Conservation (phyloP, 2,113 vertebrate genomes). For the Pitta sordida region DNA sequence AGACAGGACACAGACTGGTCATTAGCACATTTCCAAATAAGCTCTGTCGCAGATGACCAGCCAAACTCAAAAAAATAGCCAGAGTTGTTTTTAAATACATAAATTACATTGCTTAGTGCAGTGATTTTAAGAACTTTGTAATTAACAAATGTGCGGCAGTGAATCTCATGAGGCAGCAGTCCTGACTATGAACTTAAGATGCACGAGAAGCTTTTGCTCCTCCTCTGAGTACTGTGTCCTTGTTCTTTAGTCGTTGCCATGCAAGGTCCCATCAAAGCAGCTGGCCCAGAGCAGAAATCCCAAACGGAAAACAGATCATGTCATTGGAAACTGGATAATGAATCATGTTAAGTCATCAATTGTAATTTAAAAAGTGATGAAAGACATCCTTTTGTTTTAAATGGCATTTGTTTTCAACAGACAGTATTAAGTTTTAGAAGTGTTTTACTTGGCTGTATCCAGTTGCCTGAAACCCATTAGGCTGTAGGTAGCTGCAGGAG, state of each 20-base stretch:
- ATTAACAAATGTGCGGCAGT: background rate
- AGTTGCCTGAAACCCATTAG: background rate
- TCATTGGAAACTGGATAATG: background rate
- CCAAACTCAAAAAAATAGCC: background rate
- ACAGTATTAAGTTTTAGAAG: background rate
- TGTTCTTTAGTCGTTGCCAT: background rate
- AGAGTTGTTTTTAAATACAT: background rate
- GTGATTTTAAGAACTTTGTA: background rate
- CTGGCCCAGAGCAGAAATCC: background rate
- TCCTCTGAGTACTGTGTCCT: background rate
- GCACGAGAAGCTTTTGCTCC: background rate
- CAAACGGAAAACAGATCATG: background rate
- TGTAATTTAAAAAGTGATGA: background rate
- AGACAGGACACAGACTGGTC: background rate
- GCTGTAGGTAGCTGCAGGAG: background rate
- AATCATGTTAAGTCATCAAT: background rate
- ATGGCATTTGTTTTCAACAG: background rate
- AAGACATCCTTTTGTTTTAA: background rate
- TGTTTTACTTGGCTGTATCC: background rate
- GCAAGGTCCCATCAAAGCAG: background rate
- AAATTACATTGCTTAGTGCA: rapidly evolving
- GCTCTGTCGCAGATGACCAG: background rate
- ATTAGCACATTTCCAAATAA: background rate
- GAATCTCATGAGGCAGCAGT: background rate
- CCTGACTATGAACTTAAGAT: background rate